Conservation (phyloP, 1,140 invertebrate species). For the Gerris buenoi region DNA sequence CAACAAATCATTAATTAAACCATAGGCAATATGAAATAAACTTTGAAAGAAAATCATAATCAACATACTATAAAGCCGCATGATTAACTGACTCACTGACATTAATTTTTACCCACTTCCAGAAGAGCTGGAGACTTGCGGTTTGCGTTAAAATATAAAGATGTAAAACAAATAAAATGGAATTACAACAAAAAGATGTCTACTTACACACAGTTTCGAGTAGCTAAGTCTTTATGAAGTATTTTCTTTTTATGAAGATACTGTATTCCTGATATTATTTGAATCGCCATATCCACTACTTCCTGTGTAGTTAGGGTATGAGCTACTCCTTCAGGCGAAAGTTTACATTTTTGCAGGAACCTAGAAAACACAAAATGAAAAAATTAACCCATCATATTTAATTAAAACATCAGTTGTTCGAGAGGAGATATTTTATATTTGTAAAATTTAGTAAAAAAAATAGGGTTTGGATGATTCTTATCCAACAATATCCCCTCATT, state of each 20-base stretch:
- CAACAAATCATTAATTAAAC: neutral
- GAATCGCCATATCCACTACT: conserved; percentile 75
- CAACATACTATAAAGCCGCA: no score
- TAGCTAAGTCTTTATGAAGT: conserved; percentile 81
- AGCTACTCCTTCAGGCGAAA: conserved; percentile 21
- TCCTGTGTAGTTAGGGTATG: conserved; percentile 39
- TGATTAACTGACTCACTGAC: no score
- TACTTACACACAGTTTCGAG: conserved; percentile 82
- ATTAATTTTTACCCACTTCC: no score
- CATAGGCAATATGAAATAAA: neutral
- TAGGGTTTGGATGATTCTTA: no score
- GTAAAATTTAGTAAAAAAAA: no score
- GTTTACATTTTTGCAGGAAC: conserved; percentile 26
- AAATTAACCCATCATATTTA: neutral
- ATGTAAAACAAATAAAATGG: no score
- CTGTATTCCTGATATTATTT: conserved; percentile 69
- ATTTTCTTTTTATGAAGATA: conserved; percentile 79
- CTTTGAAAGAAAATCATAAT: neutral
- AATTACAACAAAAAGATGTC: no score
- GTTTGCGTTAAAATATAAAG: no score
- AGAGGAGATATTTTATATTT: no score
- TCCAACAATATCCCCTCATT: no score
- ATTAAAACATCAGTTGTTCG: no score
- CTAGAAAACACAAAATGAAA: conserved; percentile 10
- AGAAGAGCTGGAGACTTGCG: no score